Evolutionary conservation across 2,113 vertebrate species (phyloP).

Genomic region (Phrynosoma platyrhinos): DNA sequence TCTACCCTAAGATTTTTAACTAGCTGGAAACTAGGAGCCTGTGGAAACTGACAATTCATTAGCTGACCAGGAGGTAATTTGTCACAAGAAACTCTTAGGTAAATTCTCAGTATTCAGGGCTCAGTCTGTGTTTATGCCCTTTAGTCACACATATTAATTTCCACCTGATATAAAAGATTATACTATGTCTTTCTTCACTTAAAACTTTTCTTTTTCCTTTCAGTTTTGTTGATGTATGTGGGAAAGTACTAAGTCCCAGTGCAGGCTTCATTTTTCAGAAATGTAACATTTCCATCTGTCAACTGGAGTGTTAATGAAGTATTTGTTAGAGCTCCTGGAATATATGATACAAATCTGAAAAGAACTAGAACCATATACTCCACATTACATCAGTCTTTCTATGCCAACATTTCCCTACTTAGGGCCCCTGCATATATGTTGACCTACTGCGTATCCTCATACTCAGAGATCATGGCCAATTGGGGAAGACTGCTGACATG

Average conservation of each 20-base stretch:
- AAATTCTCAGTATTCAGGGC: not conserved
- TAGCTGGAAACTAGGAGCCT: not conserved
- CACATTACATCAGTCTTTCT: not conserved
- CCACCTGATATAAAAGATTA: constrained; percentile 9
- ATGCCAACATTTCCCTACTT: not conserved
- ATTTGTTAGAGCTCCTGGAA: not conserved
- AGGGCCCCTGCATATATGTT: not conserved
- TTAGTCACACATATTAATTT: not conserved
- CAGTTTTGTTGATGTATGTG: not conserved
- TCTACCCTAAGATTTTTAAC: not conserved
- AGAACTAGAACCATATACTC: not conserved
- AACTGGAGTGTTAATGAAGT: not conserved
- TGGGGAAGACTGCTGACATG: not conserved
- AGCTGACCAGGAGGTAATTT: not conserved
- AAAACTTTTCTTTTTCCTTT: not conserved
- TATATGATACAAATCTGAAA: not conserved
- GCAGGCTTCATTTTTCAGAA: not conserved
- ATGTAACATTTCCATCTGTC: not conserved
- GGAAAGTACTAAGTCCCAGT: not conserved
- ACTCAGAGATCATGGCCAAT: not conserved
- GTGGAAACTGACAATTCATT: constrained; percentile 11
- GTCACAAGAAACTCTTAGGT: not conserved
- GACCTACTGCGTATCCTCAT: too few relatives aligned
- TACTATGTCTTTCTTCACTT: not conserved
- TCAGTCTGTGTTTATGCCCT: constrained; percentile 11